Percentiles rank a stretch among this genome's conserved stretches.
Evolutionary conservation across 2,113 vertebrate species (phyloP).

Genomic region (Pluvianellus socialis): DNA sequence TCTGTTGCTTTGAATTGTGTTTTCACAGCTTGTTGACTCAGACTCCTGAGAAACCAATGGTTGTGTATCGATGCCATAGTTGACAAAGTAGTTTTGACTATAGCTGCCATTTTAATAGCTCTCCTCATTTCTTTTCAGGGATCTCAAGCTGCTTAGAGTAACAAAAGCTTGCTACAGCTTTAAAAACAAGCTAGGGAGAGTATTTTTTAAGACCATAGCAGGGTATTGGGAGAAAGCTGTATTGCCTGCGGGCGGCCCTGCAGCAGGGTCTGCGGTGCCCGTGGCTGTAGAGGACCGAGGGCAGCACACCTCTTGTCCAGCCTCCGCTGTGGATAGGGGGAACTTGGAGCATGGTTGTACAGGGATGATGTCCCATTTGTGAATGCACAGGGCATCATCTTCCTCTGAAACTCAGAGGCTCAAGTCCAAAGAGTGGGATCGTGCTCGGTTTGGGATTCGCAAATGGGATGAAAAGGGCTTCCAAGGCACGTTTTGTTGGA

Average conservation of each 20-base stretch:
- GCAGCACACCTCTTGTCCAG: background rate
- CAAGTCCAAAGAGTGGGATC: background rate
- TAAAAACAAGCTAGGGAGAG: background rate
- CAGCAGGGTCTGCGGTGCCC: background rate
- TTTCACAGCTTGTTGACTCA: background rate
- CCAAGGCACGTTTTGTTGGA: background rate
- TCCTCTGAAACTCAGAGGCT: background rate
- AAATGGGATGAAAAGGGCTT: background rate
- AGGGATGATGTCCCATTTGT: background rate
- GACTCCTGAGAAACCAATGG: background rate
- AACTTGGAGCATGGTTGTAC: background rate
- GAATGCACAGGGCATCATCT: background rate
- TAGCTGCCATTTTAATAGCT: background rate
- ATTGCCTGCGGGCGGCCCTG: too few relatives aligned
- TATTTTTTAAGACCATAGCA: background rate
- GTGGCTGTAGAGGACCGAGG: background rate
- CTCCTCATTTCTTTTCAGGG: background rate
- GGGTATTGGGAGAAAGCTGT: background rate
- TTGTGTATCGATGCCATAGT: background rate
- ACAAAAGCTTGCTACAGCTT: background rate
- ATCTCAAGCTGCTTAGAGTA: background rate
- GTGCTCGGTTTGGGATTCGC: background rate
- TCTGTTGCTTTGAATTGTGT: background rate
- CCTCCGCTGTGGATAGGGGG: background rate
- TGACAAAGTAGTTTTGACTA: background rate